A percentile compares a stretch with the other conserved stretches of the same genome.
phyloP scores from a whole-genome alignment of 2,113 vertebrate species.

The Arvicanthis niloticus region DNA sequence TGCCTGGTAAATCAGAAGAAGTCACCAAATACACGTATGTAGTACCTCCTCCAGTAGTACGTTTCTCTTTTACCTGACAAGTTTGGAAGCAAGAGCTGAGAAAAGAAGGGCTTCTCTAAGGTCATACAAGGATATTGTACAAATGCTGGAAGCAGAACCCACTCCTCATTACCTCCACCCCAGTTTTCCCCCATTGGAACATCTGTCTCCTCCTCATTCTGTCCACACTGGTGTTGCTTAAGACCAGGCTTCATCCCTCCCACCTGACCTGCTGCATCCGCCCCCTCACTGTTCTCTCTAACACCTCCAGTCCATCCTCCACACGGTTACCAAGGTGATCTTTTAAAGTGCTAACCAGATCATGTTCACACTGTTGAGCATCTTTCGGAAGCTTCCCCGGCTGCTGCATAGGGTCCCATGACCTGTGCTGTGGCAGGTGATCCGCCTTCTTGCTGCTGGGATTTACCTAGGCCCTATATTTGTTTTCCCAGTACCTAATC shows the following conservation, averaged over 20 bases:
- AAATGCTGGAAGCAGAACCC: background rate
- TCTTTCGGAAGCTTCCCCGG: background rate
- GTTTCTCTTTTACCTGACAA: background rate
- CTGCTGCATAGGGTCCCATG: background rate
- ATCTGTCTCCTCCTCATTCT: background rate
- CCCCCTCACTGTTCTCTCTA: conserved; percentile 51
- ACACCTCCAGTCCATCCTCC: conserved; percentile 74
- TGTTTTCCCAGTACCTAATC: conserved; percentile 27
- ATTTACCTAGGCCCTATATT: background rate
- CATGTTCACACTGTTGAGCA: conserved; percentile 40
- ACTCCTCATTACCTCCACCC: background rate
- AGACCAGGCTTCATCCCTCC: conserved; percentile 43
- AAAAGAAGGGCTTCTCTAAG: background rate
- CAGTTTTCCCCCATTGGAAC: background rate
- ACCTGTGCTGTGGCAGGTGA: background rate
- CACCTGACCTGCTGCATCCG: conserved; percentile 2
- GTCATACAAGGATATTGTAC: background rate
- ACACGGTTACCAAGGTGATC: conserved; percentile 77
- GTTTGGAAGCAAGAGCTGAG: background rate
- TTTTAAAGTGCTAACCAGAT: conserved; percentile 58
- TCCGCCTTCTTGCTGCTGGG: background rate
- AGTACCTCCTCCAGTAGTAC: background rate
- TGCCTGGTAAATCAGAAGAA: background rate
- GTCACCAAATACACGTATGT: background rate
- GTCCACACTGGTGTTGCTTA: background rate